Evolutionary conservation across 2,888 invertebrate genomes (phyloP), one percentile per base, ranked within the genome.

Genomic region (Pachydiplax longipennis): DNA sequence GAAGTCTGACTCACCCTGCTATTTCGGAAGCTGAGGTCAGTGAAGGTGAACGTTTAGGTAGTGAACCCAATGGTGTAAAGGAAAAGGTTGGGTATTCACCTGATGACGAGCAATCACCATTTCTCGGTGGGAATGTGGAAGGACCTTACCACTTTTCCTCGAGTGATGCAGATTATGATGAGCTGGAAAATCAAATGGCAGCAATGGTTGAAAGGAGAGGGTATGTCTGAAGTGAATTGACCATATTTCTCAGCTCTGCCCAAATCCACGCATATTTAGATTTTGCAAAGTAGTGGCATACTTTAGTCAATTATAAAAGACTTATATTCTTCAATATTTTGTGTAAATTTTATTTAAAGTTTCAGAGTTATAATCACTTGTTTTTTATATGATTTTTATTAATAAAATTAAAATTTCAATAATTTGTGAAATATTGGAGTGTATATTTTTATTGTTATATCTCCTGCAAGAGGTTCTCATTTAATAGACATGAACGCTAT

Each of bases 141-240:
- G 87, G 61, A 37, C 87, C 87, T 37, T 87, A 37, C n/a, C 87
- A 87, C 40, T 87, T 87, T 12, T 87, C 87, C 1, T 87, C 87
- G 0, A 87, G 87, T 87, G 87, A 87, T 87, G 87, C 87, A 8
- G 82, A 83, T 53, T 83, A 83, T 83, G 82, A 83, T 83, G 87
- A 87, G 18, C 61, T 87, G 87, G 87, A 87, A 48, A 87, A 87
- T 31, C 37, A 87, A 61, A 65, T 87, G 87, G 87, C 87, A 15
- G 87, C 87, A 37, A 22, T 87, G 5, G 61, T 87, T 18, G 87
- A 87, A 37, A 61, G 87, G 61, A 87, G 31, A 87, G 58, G 87
- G 87, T 87, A 87, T 58, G 87, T 87, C 6, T 87, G 61, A 58
- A 58, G 87, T 12, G 13, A 31, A 73, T 25, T 73, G 31, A 13